These are phyloP conservation scores for Mionectes macconnelli DNA, from an alignment of 2,113 vertebrate species.

Conservation along the genomic window DNA sequence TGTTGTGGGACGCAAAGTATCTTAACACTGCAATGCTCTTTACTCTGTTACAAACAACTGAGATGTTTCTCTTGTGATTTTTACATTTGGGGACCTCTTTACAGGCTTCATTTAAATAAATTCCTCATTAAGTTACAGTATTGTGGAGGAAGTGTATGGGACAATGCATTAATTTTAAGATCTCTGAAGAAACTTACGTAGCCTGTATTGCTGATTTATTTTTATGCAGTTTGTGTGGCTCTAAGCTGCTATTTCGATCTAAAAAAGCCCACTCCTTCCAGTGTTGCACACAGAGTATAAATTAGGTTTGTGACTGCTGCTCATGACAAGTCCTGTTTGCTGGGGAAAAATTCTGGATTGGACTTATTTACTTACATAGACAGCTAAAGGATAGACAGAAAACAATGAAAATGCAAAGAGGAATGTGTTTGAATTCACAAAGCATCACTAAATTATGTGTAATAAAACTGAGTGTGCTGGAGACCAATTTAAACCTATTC, in stretches of 20 bases:
- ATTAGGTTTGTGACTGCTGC: background rate
- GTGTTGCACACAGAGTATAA: background rate
- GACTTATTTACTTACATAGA: background rate
- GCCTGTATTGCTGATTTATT: background rate
- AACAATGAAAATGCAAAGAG: background rate
- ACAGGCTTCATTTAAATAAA: background rate
- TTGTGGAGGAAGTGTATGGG: background rate
- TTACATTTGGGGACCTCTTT: background rate
- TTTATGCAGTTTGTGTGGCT: background rate
- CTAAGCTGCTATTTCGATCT: background rate
- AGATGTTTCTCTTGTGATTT: background rate
- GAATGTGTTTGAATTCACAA: background rate
- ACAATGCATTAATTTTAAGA: background rate
- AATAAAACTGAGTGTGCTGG: background rate
- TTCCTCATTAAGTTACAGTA: background rate
- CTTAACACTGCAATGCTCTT: background rate
- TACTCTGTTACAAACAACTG: background rate
- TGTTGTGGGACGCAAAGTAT: background rate
- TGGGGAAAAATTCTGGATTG: background rate
- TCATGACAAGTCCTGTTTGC: background rate
- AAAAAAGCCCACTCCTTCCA: background rate
- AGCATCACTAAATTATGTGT: background rate
- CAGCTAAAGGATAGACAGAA: background rate
- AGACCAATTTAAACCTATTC: background rate
- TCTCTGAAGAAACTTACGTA: background rate